phyloP scores from a whole-genome alignment of 30 jellyfish, hydroid and myxozoan species.

The Rhopilema esculentum region DNA sequence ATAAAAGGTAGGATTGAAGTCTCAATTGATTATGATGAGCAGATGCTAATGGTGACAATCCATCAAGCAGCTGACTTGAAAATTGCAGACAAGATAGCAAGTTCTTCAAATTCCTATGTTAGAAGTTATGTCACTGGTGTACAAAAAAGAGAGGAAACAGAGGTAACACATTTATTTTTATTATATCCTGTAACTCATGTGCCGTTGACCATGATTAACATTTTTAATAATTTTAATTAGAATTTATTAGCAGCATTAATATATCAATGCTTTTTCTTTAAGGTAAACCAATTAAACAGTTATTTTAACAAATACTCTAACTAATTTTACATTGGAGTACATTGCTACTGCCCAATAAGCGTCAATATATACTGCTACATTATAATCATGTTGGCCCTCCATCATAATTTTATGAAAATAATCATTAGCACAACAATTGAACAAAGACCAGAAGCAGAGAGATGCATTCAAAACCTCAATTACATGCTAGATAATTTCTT shows the following conservation, averaged over 20 bases:
- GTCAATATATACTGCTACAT: no score
- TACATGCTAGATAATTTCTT: background rate
- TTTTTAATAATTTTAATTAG: no score
- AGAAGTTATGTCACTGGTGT: slow-evolving; percentile 80
- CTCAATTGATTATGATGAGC: slow-evolving; percentile 58
- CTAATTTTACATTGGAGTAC: background rate
- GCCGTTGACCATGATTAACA: no score
- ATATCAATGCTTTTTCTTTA: background rate
- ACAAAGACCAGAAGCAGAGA: no score
- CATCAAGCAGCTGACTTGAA: slow-evolving; percentile 78
- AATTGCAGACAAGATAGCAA: slow-evolving; percentile 20
- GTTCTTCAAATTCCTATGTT: slow-evolving; percentile 74
- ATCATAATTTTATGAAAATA: no score
- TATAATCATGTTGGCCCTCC: no score
- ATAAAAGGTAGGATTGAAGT: slow-evolving; percentile 77
- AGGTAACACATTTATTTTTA: slow-evolving; percentile 29
- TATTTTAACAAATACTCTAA: background rate
- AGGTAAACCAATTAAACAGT: background rate
- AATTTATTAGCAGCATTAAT: background rate
- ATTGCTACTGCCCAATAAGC: background rate
- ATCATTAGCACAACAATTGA: no score
- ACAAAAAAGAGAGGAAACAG: slow-evolving; percentile 63
- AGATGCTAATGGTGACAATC: slow-evolving; percentile 49
- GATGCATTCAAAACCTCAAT: no score
- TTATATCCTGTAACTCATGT: background rate